phyloP scores from a whole-genome alignment of 1,140 invertebrate genomes.

The Anadara kagoshimensis region DNA sequence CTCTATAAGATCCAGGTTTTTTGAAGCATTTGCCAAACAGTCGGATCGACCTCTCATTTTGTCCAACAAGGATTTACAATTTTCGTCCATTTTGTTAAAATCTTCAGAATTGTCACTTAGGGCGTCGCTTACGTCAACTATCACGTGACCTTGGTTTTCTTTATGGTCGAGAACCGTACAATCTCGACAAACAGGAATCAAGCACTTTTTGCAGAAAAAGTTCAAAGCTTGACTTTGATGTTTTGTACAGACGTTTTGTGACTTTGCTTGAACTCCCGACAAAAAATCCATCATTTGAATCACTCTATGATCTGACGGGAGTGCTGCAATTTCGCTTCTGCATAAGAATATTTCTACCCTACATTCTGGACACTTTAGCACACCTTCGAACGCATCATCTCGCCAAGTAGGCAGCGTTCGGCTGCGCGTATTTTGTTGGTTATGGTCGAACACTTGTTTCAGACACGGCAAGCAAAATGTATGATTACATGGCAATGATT shows the following conservation, averaged over 20 bases:
- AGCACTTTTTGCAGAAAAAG: conserved; percentile 69
- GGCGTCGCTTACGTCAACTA: conserved; percentile 63
- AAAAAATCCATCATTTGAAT: conserved; percentile 71
- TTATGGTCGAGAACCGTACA: conserved; percentile 71
- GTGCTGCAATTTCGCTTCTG: conserved; percentile 55
- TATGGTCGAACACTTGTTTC: conserved; percentile 63
- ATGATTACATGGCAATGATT: conserved; percentile 67
- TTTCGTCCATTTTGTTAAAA: conserved; percentile 61
- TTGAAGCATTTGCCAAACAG: conserved; percentile 62
- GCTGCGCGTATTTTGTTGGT: conserved; percentile 47
- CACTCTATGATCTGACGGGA: conserved; percentile 66
- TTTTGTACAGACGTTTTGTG: conserved; percentile 64
- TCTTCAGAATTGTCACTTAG: conserved; percentile 57
- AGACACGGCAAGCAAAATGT: conserved; percentile 64
- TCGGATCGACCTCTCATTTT: conserved; percentile 62
- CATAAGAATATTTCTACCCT: conserved; percentile 64
- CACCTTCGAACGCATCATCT: conserved; percentile 57
- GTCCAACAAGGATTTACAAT: conserved; percentile 56
- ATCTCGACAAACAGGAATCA: conserved; percentile 65
- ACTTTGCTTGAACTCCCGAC: conserved; percentile 54
- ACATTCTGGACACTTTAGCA: conserved; percentile 68
- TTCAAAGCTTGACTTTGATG: conserved; percentile 67
- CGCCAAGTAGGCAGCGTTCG: conserved; percentile 46
- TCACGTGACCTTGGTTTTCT: conserved; percentile 60
- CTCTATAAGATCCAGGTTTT: conserved; percentile 65